Percentiles rank a stretch among this genome's conserved stretches.
Conservation (phyloP, 2,797 vertebrate genomes). For the Thamnophis elegans region DNA sequence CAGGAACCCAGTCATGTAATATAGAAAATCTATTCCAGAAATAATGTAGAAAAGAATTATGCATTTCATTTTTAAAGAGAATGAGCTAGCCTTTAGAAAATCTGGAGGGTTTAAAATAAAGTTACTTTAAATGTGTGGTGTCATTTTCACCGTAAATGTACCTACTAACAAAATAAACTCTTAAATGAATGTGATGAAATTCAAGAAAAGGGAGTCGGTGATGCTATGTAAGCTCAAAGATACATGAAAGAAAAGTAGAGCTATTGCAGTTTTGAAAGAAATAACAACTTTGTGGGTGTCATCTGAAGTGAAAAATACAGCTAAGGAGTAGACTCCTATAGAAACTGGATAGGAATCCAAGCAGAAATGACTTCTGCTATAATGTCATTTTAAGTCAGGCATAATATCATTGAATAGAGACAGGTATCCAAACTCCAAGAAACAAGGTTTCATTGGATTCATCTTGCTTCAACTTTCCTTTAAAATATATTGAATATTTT, state of each 20-base stretch:
- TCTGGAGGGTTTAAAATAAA: background rate
- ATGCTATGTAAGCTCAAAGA: background rate
- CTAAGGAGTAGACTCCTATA: background rate
- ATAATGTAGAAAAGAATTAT: background rate
- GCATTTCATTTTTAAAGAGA: background rate
- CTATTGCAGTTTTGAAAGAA: background rate
- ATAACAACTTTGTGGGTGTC: background rate
- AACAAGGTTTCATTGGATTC: background rate
- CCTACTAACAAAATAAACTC: background rate
- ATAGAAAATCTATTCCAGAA: slow-evolving; percentile 1
- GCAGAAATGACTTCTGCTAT: background rate
- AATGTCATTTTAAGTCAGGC: background rate
- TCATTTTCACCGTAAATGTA: background rate
- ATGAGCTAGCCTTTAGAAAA: background rate
- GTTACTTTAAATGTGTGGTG: background rate
- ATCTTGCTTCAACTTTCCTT: background rate
- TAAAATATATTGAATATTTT: background rate
- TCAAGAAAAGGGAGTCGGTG: background rate
- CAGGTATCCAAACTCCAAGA: background rate
- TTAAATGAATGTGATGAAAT: background rate
- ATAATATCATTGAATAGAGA: background rate
- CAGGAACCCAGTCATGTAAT: slow-evolving; percentile 9
- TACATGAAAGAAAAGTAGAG: background rate
- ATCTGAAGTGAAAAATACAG: background rate
- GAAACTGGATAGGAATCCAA: background rate